Evolutionary conservation across 30 jellyfish, hydroid and myxozoan genomes (phyloP).

Genomic region (Aurelia aurita complex sp. Pacific): DNA sequence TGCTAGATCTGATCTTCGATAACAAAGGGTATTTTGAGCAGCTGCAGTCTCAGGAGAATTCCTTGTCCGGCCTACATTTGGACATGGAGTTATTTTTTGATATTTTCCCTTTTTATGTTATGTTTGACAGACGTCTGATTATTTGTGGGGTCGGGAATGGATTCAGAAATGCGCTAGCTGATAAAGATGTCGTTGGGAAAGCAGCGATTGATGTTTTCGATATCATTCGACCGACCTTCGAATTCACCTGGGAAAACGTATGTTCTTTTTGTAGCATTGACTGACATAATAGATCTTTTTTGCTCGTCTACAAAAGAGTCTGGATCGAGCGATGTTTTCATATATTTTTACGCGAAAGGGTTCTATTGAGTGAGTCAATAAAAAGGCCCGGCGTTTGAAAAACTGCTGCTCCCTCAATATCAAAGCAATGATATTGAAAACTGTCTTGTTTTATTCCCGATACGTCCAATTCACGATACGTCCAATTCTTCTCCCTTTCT

Average conservation of each 20-base stretch:
- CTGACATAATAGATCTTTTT: too few relatives aligned
- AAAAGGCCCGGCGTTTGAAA: too few relatives aligned
- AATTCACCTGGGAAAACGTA: constrained; percentile 66
- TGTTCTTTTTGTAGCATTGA: not conserved
- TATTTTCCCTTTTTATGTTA: constrained; percentile 58
- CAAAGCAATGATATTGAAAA: too few relatives aligned
- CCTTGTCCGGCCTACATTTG: constrained; percentile 32
- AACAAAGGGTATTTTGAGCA: constrained; percentile 51
- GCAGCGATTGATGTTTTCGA: constrained; percentile 43
- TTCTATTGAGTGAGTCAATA: too few relatives aligned
- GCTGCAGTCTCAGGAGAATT: constrained; percentile 37
- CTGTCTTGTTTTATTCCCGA: too few relatives aligned
- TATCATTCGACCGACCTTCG: constrained; percentile 63
- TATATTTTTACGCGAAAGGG: too few relatives aligned
- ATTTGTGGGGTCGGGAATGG: constrained; percentile 54
- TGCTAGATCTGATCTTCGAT: constrained; percentile 44
- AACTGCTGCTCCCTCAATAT: too few relatives aligned
- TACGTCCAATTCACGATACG: too few relatives aligned
- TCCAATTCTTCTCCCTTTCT: too few relatives aligned
- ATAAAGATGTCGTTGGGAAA: constrained; percentile 32
- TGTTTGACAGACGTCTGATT: constrained; percentile 26
- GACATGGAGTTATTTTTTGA: constrained; percentile 55
- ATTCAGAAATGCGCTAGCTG: constrained; percentile 28
- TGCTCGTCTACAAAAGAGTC: too few relatives aligned
- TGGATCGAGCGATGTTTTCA: too few relatives aligned